Base-by-base conservation (phyloP, 2,888 invertebrate species). In the Chirona hameri region DNA sequence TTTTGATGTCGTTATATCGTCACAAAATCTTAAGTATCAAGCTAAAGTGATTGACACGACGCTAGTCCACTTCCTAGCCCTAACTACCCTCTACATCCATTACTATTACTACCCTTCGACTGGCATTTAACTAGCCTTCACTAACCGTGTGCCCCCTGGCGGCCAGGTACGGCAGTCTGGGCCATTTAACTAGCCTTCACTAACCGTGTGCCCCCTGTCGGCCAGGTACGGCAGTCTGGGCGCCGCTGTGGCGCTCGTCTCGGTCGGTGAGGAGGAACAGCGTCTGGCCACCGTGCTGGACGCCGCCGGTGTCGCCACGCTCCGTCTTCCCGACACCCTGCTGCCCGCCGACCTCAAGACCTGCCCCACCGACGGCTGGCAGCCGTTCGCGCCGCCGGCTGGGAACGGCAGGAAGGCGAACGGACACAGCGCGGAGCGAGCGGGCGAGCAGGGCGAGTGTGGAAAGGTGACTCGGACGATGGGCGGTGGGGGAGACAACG, bases 161-260 rank as follows among this genome's bases (percentile, higher is more conserved):
- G 15, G 15, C 1, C 52, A 52, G 99, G 84, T 99, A 93, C 90
- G 99, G 98, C 0, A 92, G 94, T 0, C 91, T 92, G 87, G 97
- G 39, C 39, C 39, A 39, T 39, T 39, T 39, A 39, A 7, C 39
- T 7, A 2, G 39, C 39, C 4, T 39, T 39, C 48, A 48, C 52
- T 52, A 18, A 52, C 52, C 52, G 7, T 4, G 15, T 12, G 12
- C 52, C 15, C 52, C 18, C 52, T 18, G 12, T 1, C 18, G 15
- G 15, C 1, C 52, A 52, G 99, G 84, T 99, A 93, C 90, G 99
- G 98, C 0, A 92, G 94, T 0, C 91, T 92, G 87, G 97, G 97
- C 82, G 90, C 92, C 83, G 93, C 95, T 48, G 91, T 97, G 24
- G 93, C 93, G 81, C 91, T 97, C 83, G 89, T 93, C 15, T 90